These are phyloP conservation scores for Agrilus cyanescens DNA, from an alignment of 2,888 invertebrate genomes.

Conservation along the genomic window DNA sequence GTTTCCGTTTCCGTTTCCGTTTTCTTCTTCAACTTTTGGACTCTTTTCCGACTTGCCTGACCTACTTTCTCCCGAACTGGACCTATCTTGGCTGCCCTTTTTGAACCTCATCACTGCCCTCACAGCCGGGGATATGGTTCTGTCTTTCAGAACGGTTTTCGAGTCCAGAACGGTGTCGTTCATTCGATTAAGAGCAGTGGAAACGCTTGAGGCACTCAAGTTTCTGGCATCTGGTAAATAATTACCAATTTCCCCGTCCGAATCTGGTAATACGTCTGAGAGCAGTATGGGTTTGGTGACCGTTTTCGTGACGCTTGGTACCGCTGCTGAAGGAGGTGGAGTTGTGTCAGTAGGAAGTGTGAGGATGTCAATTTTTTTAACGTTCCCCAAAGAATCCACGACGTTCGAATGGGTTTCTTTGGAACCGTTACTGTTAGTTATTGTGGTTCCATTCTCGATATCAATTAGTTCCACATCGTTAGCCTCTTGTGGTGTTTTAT, in stretches of 20 bases:
- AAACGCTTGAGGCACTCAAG: conserved; percentile 33
- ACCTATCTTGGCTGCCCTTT: too few species aligned
- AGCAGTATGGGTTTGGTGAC: conserved; percentile 30
- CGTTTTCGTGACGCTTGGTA: conserved; percentile 32
- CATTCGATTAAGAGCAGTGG: conserved; percentile 34
- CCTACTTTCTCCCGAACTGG: too few species aligned
- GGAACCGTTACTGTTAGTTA: too few species aligned
- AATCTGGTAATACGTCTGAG: conserved; percentile 14
- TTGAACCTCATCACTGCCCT: neutral
- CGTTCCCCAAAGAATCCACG: neutral
- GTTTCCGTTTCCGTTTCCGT: too few species aligned
- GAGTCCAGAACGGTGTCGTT: conserved; percentile 33
- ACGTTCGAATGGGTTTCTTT: too few species aligned
- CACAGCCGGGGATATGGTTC: conserved; percentile 5
- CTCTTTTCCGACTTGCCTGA: neutral
- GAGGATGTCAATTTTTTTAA: conserved; percentile 6
- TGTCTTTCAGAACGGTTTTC: conserved; percentile 31
- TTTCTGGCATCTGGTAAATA: conserved; percentile 25
- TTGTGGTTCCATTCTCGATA: too few species aligned
- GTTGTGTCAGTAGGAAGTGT: conserved; percentile 18
- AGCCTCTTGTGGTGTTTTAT: neutral
- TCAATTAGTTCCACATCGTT: conserved; percentile 1
- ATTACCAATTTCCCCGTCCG: conserved; percentile 15
- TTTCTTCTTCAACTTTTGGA: conserved; percentile 2
- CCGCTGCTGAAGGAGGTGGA: conserved; percentile 28